A percentile compares a stretch with the other conserved stretches of the same genome.
phyloP scores from a whole-genome alignment of 2,113 vertebrate genomes.

The Gymnobelideus leadbeateri region DNA sequence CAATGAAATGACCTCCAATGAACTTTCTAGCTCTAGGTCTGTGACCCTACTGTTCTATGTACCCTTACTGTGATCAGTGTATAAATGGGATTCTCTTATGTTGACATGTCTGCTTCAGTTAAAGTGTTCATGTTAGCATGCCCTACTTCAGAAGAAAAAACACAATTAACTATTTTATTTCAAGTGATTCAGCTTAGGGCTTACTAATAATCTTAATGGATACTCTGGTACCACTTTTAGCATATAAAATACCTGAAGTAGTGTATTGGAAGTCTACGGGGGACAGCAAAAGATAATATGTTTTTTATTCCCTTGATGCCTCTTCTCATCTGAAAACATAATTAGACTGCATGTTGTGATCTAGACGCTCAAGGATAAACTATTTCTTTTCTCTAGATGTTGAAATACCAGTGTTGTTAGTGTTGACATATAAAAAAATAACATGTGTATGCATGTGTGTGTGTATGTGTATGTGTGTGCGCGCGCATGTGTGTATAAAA shows the following conservation, averaged over 20 bases:
- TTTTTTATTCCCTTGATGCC: conserved; percentile 25
- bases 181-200: conserved; percentile 15
- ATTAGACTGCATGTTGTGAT: conserved; percentile 1
- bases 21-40: background rate
- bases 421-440: background rate
- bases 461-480: background rate
- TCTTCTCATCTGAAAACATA: conserved; percentile 20
- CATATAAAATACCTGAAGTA: conserved; percentile 13
- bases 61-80: background rate
- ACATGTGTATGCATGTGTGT: background rate
- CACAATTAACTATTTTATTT: background rate
- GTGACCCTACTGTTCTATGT: background rate
- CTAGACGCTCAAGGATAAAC: background rate
- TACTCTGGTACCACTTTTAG: conserved; percentile 31
- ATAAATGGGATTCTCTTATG: background rate
- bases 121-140: background rate
- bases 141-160: conserved; percentile 17
- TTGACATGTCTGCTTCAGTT: background rate
- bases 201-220: conserved; percentile 37
- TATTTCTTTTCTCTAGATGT: conserved; percentile 9
- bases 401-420: background rate
- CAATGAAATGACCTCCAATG: background rate
- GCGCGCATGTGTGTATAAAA: background rate
- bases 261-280: background rate
- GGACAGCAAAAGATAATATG: background rate